These are phyloP conservation scores for Cecropterus lyciades DNA, from an alignment of 1,140 invertebrate genomes.

Conservation along the genomic window DNA sequence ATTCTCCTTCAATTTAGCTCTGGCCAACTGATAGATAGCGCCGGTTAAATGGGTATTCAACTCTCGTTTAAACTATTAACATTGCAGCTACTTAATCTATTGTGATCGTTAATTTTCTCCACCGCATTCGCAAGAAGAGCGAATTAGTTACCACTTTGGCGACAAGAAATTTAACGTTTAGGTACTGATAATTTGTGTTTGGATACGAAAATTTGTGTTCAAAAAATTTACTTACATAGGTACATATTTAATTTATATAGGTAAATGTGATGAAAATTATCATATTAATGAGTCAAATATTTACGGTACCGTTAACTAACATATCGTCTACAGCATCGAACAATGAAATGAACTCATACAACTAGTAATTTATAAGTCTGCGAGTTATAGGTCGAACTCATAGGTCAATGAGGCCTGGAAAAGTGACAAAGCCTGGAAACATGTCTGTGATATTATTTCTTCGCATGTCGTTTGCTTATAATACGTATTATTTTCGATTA, in stretches of 20 bases:
- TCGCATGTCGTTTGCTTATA: slow-evolving; percentile 39
- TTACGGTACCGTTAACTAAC: slow-evolving; percentile 19
- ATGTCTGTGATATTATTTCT: slow-evolving; percentile 45
- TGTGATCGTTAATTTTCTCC: neutral
- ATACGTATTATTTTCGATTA: slow-evolving; percentile 48
- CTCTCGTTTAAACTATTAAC: slow-evolving; percentile 14
- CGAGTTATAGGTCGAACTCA: neutral
- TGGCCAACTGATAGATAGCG: slow-evolving; percentile 21
- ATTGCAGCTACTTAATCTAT: slow-evolving; percentile 7
- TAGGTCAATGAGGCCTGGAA: slow-evolving; percentile 1
- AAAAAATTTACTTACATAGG: too few relatives aligned
- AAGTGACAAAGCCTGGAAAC: slow-evolving; percentile 39
- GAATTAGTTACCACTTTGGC: too few relatives aligned
- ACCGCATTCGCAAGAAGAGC: too few relatives aligned
- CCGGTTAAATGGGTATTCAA: slow-evolving; percentile 8
- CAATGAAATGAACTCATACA: slow-evolving; percentile 25
- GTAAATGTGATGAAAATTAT: neutral
- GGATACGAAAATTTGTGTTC: too few relatives aligned
- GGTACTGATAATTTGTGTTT: too few relatives aligned
- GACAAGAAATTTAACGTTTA: too few relatives aligned
- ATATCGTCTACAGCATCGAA: slow-evolving; percentile 3
- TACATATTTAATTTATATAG: too few relatives aligned
- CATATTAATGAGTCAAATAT: neutral
- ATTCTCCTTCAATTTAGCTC: slow-evolving; percentile 24
- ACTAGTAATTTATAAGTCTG: slow-evolving; percentile 14